These are phyloP conservation scores for Diarsia brunnea DNA, from an alignment of 2,888 invertebrate species.

Conservation along the genomic window DNA sequence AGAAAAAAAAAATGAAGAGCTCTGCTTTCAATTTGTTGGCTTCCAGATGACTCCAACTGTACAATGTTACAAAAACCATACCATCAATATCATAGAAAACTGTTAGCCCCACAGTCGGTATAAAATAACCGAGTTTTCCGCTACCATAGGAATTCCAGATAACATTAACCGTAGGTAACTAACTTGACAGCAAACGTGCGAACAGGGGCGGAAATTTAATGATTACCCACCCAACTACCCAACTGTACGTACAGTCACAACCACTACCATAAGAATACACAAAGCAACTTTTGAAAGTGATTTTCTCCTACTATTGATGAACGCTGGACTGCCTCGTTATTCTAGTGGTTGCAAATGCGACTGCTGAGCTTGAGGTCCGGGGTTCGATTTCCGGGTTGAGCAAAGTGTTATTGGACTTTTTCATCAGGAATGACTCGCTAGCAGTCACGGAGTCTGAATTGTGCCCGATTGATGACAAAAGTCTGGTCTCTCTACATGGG, in stretches of 20 bases:
- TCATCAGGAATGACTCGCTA: too few species aligned
- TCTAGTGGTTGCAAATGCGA: too few species aligned
- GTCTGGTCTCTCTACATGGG: too few species aligned
- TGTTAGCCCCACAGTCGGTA: not conserved
- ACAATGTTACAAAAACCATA: not conserved
- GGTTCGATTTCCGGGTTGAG: too few species aligned
- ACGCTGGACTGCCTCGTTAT: too few species aligned
- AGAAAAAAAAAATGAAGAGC: not conserved
- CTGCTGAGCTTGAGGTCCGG: too few species aligned
- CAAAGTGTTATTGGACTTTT: too few species aligned
- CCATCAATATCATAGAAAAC: too few species aligned
- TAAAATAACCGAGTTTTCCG: conserved; percentile 21
- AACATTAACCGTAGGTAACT: conserved; percentile 45
- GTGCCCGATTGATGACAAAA: too few species aligned
- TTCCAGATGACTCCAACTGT: not conserved
- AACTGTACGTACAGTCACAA: not conserved
- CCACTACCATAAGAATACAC: not conserved
- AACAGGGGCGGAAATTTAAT: conserved; percentile 51
- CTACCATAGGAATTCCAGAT: conserved; percentile 24
- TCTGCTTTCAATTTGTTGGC: not conserved
- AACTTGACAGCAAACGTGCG: conserved; percentile 23
- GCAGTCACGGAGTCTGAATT: too few species aligned
- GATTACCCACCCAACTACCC: conserved; percentile 4
- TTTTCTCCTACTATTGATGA: not conserved
- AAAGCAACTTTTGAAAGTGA: not conserved